Conservation (phyloP, 2,797 vertebrate genomes). For the Aplochiton taeniatus region DNA sequence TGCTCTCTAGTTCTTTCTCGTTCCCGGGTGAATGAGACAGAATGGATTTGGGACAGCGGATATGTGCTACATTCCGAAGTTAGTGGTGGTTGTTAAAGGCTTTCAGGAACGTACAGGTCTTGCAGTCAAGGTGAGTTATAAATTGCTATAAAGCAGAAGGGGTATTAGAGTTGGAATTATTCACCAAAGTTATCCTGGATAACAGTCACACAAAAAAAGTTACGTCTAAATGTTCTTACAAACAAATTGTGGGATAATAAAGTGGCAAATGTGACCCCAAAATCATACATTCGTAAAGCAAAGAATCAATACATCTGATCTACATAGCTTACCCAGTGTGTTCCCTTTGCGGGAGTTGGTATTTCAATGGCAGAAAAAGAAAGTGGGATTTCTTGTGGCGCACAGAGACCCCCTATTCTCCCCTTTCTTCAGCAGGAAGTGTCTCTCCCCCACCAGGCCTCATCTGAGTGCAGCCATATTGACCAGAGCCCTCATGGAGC, state of each 20-base stretch:
- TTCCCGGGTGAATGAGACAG: constrained; percentile 23
- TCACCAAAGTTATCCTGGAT: no score
- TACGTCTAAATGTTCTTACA: no score
- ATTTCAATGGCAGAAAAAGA: constrained; percentile 3
- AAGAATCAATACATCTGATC: no score
- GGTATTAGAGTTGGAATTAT: no score
- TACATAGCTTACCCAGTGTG: no score
- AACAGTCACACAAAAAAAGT: no score
- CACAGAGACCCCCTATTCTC: constrained; percentile 69
- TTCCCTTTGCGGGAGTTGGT: no score
- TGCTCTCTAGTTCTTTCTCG: constrained; percentile 25
- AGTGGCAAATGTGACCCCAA: no score
- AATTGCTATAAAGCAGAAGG: no score
- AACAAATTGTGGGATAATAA: no score
- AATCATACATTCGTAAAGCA: no score
- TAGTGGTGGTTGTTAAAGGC: constrained; percentile 24
- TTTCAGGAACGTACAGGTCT: constrained; percentile 24
- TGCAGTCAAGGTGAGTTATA: constrained; percentile 2
- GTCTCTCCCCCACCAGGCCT: constrained; percentile 52
- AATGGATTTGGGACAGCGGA: constrained; percentile 26
- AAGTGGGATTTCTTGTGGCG: constrained; percentile 35
- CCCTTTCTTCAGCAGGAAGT: constrained; percentile 58
- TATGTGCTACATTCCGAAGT: constrained; percentile 28
- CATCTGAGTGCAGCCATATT: constrained; percentile 56
- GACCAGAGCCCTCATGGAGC: constrained; percentile 59